Conservation (phyloP, 2,888 invertebrate species). For the Ophraella communa region DNA sequence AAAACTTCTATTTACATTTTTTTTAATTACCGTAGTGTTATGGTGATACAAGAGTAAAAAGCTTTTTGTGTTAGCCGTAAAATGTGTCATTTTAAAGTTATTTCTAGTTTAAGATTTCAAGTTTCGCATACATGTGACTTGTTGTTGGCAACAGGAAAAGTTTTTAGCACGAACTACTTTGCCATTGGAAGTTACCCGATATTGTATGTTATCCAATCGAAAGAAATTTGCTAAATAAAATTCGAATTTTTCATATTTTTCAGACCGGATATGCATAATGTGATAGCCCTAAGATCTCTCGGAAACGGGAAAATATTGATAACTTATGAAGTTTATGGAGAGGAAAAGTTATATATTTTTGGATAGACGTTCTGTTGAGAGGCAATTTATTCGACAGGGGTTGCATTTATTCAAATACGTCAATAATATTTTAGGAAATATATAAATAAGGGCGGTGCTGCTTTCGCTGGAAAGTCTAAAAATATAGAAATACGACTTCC, state of each 20-base stretch:
- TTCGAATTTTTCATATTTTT: slow-evolving; percentile 4
- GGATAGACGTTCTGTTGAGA: slow-evolving; percentile 23
- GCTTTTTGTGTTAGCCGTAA: not conserved
- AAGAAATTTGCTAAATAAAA: not conserved
- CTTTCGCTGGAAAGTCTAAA: slow-evolving; percentile 15
- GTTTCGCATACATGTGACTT: not conserved
- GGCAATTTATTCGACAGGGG: slow-evolving; percentile 29
- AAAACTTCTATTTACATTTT: no score
- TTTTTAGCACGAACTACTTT: not conserved
- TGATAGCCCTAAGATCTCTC: slow-evolving; percentile 30
- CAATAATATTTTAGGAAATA: slow-evolving; percentile 26
- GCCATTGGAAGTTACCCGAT: not conserved
- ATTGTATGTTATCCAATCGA: not conserved
- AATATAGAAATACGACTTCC: slow-evolving; percentile 19
- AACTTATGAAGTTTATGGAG: slow-evolving; percentile 37
- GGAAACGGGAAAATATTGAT: slow-evolving; percentile 36
- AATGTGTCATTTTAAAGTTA: not conserved
- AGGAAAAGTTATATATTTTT: slow-evolving; percentile 37
- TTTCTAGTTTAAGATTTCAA: not conserved
- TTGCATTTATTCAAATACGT: slow-evolving; percentile 25
- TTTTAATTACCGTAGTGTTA: no score
- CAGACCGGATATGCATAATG: slow-evolving; percentile 35
- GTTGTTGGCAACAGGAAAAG: not conserved
- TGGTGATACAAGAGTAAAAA: no score
- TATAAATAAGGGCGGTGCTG: slow-evolving; percentile 20